phyloP scores from a whole-genome alignment of 2,797 vertebrate genomes.

The Ctenopoma multispine region DNA sequence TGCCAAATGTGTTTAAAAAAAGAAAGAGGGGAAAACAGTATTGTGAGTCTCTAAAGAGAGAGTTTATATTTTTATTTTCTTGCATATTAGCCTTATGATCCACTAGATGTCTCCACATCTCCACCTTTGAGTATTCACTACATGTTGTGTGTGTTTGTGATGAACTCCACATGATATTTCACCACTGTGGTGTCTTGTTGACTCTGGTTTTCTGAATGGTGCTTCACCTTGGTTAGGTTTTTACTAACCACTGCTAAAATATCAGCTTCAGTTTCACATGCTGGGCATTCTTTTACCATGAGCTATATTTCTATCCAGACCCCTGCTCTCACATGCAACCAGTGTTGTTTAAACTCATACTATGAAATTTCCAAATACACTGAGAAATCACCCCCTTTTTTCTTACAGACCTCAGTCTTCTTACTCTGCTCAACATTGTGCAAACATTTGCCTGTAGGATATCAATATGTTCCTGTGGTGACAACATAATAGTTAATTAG shows the following conservation, averaged over 20 bases:
- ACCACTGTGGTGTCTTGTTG: slow-evolving; percentile 28
- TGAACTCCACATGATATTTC: slow-evolving; percentile 44
- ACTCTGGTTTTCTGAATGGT: slow-evolving; percentile 44
- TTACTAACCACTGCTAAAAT: slow-evolving; percentile 5
- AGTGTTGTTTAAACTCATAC: slow-evolving; percentile 42
- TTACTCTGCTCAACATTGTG: slow-evolving; percentile 4
- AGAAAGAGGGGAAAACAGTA: neutral
- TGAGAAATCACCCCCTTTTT: slow-evolving; percentile 10
- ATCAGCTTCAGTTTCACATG: neutral
- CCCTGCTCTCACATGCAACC: slow-evolving; percentile 35
- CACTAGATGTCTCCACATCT: slow-evolving; percentile 75
- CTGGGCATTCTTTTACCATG: neutral
- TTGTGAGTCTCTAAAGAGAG: neutral
- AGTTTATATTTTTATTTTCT: neutral
- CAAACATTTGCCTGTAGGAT: slow-evolving; percentile 33
- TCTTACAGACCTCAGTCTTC: neutral
- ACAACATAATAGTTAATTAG: slow-evolving; percentile 46
- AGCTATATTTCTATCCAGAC: slow-evolving; percentile 22
- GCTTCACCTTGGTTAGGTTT: slow-evolving; percentile 16
- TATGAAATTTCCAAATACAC: slow-evolving; percentile 37
- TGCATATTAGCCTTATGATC: slow-evolving; percentile 33
- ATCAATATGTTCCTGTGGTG: slow-evolving; percentile 44
- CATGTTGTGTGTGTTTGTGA: slow-evolving; percentile 2
- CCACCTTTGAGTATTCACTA: slow-evolving; percentile 21
- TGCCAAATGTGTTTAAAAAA: neutral